Percentiles rank a stretch among this genome's conserved stretches.
Evolutionary conservation across 2,797 vertebrate genomes (phyloP).

Genomic region (Darevskia mixta): DNA sequence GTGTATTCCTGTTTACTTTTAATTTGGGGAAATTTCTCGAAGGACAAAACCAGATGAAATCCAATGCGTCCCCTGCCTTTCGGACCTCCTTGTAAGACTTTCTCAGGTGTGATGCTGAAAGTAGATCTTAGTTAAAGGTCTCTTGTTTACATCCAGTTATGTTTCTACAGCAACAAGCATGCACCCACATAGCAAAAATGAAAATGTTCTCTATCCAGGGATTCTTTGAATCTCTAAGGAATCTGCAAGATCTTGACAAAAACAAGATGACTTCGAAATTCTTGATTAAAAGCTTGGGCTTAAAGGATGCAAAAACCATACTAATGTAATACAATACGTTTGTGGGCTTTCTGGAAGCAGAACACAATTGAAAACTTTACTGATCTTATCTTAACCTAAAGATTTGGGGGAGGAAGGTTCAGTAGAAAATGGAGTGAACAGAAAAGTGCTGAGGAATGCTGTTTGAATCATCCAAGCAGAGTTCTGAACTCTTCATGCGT

Average conservation of each 20-base stretch:
- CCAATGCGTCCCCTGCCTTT: neutral
- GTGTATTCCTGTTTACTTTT: neutral
- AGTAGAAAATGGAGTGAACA: neutral
- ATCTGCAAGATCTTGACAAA: conserved; percentile 20
- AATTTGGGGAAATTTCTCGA: neutral
- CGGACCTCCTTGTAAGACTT: neutral
- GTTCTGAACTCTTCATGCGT: neutral
- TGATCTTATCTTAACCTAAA: neutral
- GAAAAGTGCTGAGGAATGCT: neutral
- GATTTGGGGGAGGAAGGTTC: neutral
- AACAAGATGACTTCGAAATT: neutral
- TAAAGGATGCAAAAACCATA: neutral
- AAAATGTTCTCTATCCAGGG: conserved; percentile 25
- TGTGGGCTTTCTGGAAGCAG: neutral
- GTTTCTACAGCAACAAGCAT: conserved; percentile 18
- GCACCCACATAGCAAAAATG: conserved; percentile 10
- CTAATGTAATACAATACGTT: neutral
- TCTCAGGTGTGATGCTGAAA: neutral
- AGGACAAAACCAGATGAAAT: neutral
- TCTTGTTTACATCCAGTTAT: conserved; percentile 8
- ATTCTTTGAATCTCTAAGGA: conserved; percentile 23
- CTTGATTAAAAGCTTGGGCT: neutral
- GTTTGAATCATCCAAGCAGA: neutral
- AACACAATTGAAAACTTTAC: neutral
- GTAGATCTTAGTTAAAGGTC: neutral